Base-by-base conservation (phyloP, 2,113 vertebrate genomes). In the Nerophis ophidion region DNA sequence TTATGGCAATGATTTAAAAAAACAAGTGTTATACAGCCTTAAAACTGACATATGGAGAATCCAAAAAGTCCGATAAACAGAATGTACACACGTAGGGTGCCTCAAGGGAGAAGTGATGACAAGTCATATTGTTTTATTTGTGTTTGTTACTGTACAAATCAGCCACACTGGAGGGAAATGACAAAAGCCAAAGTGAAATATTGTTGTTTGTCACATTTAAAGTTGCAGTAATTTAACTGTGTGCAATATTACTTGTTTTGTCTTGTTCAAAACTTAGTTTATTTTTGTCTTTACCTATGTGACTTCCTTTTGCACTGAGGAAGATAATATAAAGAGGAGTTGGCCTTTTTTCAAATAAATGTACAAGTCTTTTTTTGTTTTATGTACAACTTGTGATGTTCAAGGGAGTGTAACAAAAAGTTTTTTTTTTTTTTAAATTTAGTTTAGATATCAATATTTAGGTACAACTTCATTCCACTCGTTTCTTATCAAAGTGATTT, bases 111-210 rank as follows among this genome's bases (percentile, higher is more conserved):
- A 35, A n/a, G 35, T 59, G n/a, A 33, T 58, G 36, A 7, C 48
- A 57, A 38, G 35, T 40, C 40, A 46, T 5, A 34, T 66, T 66
- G 19, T 78, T 61, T 72, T 58, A 48, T 68, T n/a, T 57, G 76
- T 71, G 83, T 85, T 70, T n/a, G 60, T 77, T 84, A 84, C 85
- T 87, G 83, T 89, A 84, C 36, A 76, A 70, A 75, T 74, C 64
- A 70, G 65, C 76, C 71, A 88, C 88, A 90, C 87, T 90, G 88
- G 85, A 89, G 71, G 69, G 63, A 86, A 74, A 64, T 68, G 75
- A 79, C 61, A 40, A 44, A 86, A 81, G 73, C 82, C 85, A 86
- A 87, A 84, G 68, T 53, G 12, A 71, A 63, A 76, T 75, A 81
- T 71, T 82, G 72, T 85, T 71, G 42, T 75, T 68, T 65, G 49